Evolutionary conservation across 1,140 invertebrate species (phyloP).

Genomic region (Drosophila lowei): DNA sequence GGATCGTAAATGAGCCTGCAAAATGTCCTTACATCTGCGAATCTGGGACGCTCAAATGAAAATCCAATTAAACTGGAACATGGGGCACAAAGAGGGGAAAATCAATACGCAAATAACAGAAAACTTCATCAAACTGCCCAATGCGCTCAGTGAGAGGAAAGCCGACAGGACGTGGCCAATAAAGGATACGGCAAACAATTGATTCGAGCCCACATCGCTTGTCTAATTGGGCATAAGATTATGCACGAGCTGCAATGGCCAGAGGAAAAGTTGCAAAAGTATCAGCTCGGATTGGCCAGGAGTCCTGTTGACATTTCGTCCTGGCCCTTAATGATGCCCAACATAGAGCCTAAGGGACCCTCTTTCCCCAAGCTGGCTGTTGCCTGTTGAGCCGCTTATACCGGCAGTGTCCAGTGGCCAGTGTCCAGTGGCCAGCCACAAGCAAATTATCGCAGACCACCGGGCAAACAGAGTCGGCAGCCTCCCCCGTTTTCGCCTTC

Average conservation of each 20-base stretch:
- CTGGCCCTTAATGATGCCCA: not conserved
- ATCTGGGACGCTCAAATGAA: no score
- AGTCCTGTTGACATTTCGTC: not conserved
- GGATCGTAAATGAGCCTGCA: no score
- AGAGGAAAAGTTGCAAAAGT: not conserved
- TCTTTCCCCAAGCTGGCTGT: not conserved
- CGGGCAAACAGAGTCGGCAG: not conserved
- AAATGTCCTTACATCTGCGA: no score
- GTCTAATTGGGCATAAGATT: constrained; percentile 36
- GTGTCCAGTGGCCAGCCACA: constrained; percentile 50
- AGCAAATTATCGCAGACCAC: constrained; percentile 53
- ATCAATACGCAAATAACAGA: constrained; percentile 22
- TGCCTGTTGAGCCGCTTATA: constrained; percentile 63
- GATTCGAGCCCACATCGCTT: not conserved
- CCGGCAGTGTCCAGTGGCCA: no score
- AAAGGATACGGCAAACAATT: constrained; percentile 13
- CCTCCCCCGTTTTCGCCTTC: constrained; percentile 5
- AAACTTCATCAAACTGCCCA: constrained; percentile 16
- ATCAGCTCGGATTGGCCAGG: no score
- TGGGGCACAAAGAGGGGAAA: constrained; percentile 10
- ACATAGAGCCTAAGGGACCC: not conserved
- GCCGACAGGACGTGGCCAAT: constrained; percentile 10
- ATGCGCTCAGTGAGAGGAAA: not conserved
- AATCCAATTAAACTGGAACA: constrained; percentile 22
- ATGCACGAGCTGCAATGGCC: constrained; percentile 15